Evolutionary conservation across 2,113 vertebrate genomes (phyloP), one percentile per base, ranked within the genome.

Genomic region (Pomatostomus ruficeps): DNA sequence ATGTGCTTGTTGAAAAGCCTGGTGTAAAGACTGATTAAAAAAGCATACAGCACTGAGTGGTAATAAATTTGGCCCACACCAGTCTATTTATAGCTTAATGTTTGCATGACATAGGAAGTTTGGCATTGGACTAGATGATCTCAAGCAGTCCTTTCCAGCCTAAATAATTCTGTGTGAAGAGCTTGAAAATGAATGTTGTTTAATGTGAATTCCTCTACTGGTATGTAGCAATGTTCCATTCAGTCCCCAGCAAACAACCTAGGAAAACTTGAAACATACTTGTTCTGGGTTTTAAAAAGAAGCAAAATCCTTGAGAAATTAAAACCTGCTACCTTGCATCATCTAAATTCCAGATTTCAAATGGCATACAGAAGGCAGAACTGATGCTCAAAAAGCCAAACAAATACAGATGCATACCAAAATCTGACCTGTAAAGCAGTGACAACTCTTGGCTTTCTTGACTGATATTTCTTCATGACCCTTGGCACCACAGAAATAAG

Each of bases 161-260:
- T 83, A 76, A 80, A 88, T 49, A 88, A 58, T 36, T 63, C 57
- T 31, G 29, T 21, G 18, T 45, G 15, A 65, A 96, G 74, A 91
- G 87, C 93, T 51, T 95, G 91, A 96, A 97, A 97, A 95, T 78
- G 9, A 96, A 95, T 81, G 76, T 52, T 93, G 71, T 88, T 96
- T 92, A 92, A 97, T 88, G 84, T 91, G 85, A 95, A 96, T 96
- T 97, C 95, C 92, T 81, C 79, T 90, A 86, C 65, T 88, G 62
- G 82, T 95, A 52, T 43, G 62, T 77, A 96, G 94, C 48, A 77
- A 52, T 46, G 68, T 77, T 91, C 58, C 76, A 91, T 88, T 95
- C 94, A 76, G 38, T 74, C n/a, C 76, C 24, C 19, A 85, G 66
- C 42, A 97, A 97, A 91, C 40, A 88, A 68, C 42, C 16, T 75